Conservation (phyloP, 64 coral and sea anemone genomes). For the Stichodactyla helianthus region DNA sequence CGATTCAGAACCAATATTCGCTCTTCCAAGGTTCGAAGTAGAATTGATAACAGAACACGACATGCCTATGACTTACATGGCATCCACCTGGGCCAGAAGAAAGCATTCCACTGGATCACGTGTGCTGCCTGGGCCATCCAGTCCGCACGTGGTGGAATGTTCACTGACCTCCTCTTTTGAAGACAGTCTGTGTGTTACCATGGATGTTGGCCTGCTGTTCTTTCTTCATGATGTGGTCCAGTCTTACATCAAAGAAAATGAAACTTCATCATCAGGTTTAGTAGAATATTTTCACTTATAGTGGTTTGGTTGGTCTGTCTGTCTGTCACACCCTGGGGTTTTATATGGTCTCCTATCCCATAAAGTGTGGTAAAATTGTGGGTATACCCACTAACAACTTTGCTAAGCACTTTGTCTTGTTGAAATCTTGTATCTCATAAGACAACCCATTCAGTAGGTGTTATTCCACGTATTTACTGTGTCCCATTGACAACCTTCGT, state of each 20-base stretch:
- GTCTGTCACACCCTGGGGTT: too few species aligned
- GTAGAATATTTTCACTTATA: not conserved
- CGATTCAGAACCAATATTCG: slow-evolving; percentile 90
- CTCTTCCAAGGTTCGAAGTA: slow-evolving; percentile 91
- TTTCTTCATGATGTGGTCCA: slow-evolving; percentile 97
- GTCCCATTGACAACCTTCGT: not conserved
- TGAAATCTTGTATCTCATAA: too few species aligned
- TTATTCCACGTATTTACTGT: too few species aligned
- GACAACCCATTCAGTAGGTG: too few species aligned
- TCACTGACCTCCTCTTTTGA: slow-evolving; percentile 81
- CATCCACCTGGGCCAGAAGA: slow-evolving; percentile 63
- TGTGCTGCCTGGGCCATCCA: slow-evolving; percentile 37
- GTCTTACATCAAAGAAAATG: slow-evolving; percentile 91
- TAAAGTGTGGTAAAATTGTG: too few species aligned
- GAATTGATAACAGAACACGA: slow-evolving; percentile 84
- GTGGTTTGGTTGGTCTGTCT: too few species aligned
- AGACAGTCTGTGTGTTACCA: slow-evolving; percentile 92
- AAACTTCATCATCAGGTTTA: slow-evolving; percentile 73
- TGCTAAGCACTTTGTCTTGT: too few species aligned
- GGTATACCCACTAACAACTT: too few species aligned
- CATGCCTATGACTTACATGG: slow-evolving; percentile 71
- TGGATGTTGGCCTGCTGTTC: slow-evolving; percentile 95
- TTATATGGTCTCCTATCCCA: too few species aligned
- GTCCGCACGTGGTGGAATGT: slow-evolving; percentile 92
- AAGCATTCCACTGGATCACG: slow-evolving; percentile 24